Evolutionary conservation across 2,797 vertebrate species (phyloP).

Genomic region (Acipenser transmontanus): DNA sequence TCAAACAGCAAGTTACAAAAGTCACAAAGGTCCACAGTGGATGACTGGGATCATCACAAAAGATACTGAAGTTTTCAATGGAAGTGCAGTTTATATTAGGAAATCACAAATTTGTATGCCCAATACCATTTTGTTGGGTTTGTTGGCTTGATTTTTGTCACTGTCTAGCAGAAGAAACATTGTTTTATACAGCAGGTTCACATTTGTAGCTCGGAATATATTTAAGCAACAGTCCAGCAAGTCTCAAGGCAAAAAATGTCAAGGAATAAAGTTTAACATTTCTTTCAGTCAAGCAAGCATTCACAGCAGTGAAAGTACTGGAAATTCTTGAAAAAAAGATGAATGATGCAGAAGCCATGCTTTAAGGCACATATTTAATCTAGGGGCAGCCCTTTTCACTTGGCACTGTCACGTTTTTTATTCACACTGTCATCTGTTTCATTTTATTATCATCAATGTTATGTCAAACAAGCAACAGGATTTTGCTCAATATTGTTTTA

Average conservation of each 20-base stretch:
- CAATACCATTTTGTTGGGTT: background rate
- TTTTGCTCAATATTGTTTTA: background rate
- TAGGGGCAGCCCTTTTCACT: constrained; percentile 1
- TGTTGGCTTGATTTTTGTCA: background rate
- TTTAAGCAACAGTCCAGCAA: background rate
- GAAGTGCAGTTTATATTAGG: background rate
- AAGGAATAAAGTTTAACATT: background rate
- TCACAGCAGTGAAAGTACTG: background rate
- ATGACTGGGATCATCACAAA: background rate
- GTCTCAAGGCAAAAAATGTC: constrained; percentile 4
- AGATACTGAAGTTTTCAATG: background rate
- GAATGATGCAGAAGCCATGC: background rate
- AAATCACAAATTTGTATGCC: background rate
- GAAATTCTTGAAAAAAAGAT: background rate
- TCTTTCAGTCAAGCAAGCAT: background rate
- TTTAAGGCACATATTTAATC: background rate
- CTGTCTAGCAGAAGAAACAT: background rate
- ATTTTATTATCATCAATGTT: constrained; percentile 9
- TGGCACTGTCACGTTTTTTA: constrained; percentile 1
- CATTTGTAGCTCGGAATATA: background rate
- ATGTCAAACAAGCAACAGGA: background rate
- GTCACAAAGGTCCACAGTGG: no score
- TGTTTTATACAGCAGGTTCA: background rate
- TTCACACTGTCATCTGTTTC: constrained; percentile 10
- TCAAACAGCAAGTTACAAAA: no score